These are phyloP conservation scores for Atta cephalotes DNA, from an alignment of 1,140 invertebrate species.

Conservation along the genomic window DNA sequence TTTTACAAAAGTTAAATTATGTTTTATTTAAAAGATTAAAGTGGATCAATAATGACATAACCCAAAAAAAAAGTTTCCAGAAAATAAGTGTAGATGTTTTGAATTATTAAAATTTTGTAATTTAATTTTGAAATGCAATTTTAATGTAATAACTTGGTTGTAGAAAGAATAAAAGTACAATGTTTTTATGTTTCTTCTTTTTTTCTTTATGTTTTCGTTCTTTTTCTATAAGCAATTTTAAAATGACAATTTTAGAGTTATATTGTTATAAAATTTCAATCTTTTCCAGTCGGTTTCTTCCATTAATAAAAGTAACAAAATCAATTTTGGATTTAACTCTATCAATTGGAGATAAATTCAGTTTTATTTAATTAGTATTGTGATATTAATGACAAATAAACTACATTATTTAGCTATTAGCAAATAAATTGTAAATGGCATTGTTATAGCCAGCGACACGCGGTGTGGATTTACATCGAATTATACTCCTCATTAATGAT, in stretches of 20 bases:
- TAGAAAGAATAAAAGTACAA: too few species aligned
- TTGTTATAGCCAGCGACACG: conserved; percentile 32
- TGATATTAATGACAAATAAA: conserved; percentile 47
- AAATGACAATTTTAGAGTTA: too few species aligned
- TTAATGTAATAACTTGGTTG: too few species aligned
- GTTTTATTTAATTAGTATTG: conserved; percentile 25
- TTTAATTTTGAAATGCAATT: too few species aligned
- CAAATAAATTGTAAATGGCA: conserved; percentile 46
- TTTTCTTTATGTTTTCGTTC: too few species aligned
- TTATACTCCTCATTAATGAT: conserved; percentile 59
- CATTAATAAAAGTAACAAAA: conserved; percentile 2
- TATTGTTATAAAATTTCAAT: background rate
- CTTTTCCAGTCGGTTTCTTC: background rate
- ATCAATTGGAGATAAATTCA: conserved; percentile 6
- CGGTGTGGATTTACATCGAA: conserved; percentile 51
- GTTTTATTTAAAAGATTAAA: background rate
- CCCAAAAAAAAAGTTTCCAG: too few species aligned
- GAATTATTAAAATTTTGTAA: too few species aligned
- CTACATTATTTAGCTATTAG: conserved; percentile 51
- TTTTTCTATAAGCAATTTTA: too few species aligned
- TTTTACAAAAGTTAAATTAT: background rate
- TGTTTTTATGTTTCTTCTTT: too few species aligned
- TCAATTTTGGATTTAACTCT: conserved; percentile 20
- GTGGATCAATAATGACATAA: too few species aligned
- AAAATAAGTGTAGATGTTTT: too few species aligned